Percentiles rank a stretch among this genome's conserved stretches.
Evolutionary conservation across 2,888 invertebrate species (phyloP).

Genomic region (Diaperis boleti): DNA sequence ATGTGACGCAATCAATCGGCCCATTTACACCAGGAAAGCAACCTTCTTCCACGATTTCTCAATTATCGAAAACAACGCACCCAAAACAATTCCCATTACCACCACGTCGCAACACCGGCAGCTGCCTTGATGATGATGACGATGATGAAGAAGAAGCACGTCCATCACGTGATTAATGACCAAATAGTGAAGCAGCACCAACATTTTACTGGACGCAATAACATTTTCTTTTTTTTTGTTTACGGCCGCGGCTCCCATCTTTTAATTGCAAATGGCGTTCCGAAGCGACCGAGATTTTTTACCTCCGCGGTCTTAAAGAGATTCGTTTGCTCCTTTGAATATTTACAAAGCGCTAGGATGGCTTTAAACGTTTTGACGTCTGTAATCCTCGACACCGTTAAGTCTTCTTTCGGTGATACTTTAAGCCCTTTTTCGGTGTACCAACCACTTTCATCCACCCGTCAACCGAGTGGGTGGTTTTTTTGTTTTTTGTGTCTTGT

Average conservation of each 20-base stretch:
- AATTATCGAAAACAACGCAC: not conserved
- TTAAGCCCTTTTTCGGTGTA: constrained; percentile 32
- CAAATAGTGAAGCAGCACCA: constrained; percentile 43
- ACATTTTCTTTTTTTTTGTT: constrained; percentile 33
- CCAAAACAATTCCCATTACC: constrained; percentile 6
- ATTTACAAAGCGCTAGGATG: constrained; percentile 44
- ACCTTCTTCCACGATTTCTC: not conserved
- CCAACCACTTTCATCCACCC: constrained; percentile 13
- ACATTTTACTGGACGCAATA: too few species aligned
- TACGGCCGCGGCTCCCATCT: constrained; percentile 38
- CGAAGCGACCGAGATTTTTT: constrained; percentile 35
- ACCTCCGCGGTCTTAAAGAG: constrained; percentile 31
- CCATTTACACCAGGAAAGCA: too few species aligned
- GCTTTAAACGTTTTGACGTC: constrained; percentile 45
- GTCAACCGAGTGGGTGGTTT: constrained; percentile 22
- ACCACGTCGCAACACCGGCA: constrained; percentile 17
- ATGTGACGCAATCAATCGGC: too few species aligned
- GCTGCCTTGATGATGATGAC: constrained; percentile 22
- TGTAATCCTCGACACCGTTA: constrained; percentile 41
- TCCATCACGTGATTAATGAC: constrained; percentile 38
- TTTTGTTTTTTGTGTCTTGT: constrained; percentile 4
- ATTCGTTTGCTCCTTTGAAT: constrained; percentile 24
- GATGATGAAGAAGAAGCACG: constrained; percentile 22
- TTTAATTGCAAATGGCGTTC: constrained; percentile 45
- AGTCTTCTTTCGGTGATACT: constrained; percentile 25